Evolutionary conservation across 2,797 vertebrate species (phyloP), one percentile per base, ranked within the genome.

Genomic region (Brachymystax lenok): DNA sequence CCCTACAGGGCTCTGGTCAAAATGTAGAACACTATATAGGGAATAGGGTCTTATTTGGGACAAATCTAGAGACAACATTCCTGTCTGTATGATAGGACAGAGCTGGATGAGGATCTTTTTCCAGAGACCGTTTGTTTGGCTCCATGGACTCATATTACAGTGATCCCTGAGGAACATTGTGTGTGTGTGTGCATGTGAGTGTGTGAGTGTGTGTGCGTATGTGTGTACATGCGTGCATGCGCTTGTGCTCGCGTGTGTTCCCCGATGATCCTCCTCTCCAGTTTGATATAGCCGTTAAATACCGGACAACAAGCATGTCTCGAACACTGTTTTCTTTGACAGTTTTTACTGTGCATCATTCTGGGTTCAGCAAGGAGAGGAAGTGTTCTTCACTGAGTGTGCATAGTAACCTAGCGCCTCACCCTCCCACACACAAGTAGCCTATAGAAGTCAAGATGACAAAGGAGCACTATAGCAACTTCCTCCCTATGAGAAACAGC

Each of bases 121-220:
- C 30, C 67, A 69, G 67, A 46, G 6, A 30, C 16, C 4, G 51
- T 28, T 52, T 54, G 21, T 13, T 52, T 72, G 46, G 13, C 72
- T 73, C 79, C 27, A 68, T 61, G 74, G 75, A 74, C 54, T 17
- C 4, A 50, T 75, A 28, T 56, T 63, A 52, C 35, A 66, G 54
- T 74, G 52, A 69, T 51, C 51, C 71, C 63, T 52, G 30, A 8
- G 54, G 54, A 7, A 21, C 1, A 54, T 5, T 56, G 17, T 54
- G 21, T 24, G 61, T 3, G 61, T 27, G n/a, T n/a, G 61, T 64
- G 19, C 8, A 12, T 16, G n/a, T 64, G 63, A 13, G 61, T 19
- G 52, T 51, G 7, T 51, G 50, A 7, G 13, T 51, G 50, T 6
- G 50, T 51, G 50, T 51, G 50, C 14, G 50, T 14, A 3, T 51